These are phyloP conservation scores for Ptychodera flava DNA, from an alignment of 35 echinoderm and acorn worm species.

Conservation along the genomic window DNA sequence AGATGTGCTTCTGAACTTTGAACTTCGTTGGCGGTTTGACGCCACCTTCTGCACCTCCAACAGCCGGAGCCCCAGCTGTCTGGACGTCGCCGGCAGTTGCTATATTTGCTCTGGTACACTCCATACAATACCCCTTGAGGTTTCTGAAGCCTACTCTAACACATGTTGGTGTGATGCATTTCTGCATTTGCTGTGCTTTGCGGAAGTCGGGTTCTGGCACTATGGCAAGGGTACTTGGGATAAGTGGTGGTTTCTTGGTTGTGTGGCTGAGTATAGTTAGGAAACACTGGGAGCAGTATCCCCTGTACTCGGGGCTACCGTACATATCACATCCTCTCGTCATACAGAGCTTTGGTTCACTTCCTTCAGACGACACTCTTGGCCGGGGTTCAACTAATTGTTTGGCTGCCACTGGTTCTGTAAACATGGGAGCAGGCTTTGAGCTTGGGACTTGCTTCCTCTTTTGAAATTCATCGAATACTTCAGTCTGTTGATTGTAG, in stretches of 20 bases:
- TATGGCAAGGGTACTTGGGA: neutral
- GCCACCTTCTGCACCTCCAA: neutral
- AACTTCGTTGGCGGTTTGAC: neutral
- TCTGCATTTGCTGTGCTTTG: neutral
- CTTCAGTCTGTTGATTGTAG: conserved; percentile 28
- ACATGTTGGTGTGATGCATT: neutral
- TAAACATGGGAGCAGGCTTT: neutral
- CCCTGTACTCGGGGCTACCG: conserved; percentile 9
- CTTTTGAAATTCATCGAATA: neutral
- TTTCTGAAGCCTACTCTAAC: neutral
- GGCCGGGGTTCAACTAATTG: neutral
- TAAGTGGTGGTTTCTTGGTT: neutral
- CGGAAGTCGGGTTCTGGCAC: neutral
- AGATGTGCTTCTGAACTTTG: conserved; percentile 50
- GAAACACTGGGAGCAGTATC: conserved; percentile 29
- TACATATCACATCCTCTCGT: conserved; percentile 28
- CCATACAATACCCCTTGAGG: neutral
- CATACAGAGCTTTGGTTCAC: neutral
- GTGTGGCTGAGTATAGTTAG: neutral
- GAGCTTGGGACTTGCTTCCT: neutral
- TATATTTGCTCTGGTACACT: neutral
- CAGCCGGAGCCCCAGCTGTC: neutral
- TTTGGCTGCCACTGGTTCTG: neutral
- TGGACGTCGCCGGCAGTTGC: neutral
- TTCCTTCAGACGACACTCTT: neutral